These are phyloP conservation scores for Chaetogeoica ovagalla DNA, from an alignment of 2,888 invertebrate species.

Conservation along the genomic window DNA sequence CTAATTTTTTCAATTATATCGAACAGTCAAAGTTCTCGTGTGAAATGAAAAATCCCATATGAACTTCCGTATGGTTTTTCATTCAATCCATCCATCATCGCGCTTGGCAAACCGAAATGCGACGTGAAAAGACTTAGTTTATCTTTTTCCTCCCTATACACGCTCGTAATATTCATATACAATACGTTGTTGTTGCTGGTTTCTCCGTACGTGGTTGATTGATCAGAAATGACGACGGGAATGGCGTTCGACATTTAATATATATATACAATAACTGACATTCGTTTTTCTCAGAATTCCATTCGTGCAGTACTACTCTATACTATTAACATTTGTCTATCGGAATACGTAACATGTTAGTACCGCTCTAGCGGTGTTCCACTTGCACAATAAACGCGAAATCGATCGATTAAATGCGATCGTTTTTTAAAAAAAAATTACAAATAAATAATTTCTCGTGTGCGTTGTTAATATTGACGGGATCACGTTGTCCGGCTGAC, in stretches of 20 bases:
- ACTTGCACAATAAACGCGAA: too few species aligned
- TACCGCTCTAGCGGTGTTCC: too few species aligned
- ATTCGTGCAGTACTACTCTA: too few species aligned
- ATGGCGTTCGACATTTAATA: neutral
- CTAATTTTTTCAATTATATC: conserved; percentile 23
- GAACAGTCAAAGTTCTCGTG: neutral
- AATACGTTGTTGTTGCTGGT: neutral
- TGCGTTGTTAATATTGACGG: too few species aligned
- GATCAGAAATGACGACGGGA: conserved; percentile 14
- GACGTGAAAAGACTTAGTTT: conserved; percentile 44
- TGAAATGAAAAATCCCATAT: conserved; percentile 20
- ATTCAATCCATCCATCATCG: conserved; percentile 36
- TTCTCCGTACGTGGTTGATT: conserved; percentile 33
- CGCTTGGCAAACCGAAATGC: neutral
- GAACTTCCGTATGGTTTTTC: conserved; percentile 25
- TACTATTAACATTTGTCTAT: too few species aligned
- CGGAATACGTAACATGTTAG: too few species aligned
- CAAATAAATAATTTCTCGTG: too few species aligned
- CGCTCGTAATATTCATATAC: conserved; percentile 14
- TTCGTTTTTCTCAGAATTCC: too few species aligned
- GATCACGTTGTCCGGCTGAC: too few species aligned
- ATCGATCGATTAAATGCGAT: too few species aligned
- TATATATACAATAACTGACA: neutral
- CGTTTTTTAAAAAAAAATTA: too few species aligned
- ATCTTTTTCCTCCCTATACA: neutral